Evolutionary conservation across 2,888 invertebrate genomes (phyloP), one percentile per base, ranked within the genome.

Genomic region (Herminia tarsipennalis): DNA sequence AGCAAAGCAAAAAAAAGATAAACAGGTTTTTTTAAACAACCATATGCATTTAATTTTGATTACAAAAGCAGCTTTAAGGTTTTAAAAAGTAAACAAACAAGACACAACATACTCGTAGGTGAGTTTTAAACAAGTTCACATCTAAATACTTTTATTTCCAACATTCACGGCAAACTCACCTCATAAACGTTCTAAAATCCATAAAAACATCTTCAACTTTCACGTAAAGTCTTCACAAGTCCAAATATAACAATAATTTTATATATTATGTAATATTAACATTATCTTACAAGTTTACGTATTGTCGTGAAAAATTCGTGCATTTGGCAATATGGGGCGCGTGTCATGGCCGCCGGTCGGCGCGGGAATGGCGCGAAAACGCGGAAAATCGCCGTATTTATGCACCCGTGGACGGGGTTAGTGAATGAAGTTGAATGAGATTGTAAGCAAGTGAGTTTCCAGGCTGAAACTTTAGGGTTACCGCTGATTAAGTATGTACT

Each of bases 281-380:
- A 43, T 47, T 36, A 43, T 41, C 52, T 61, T 49, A 37, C 17
- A 57, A 55, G 42, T 60, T 56, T 71, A 46, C 10, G 38, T 51
- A 53, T 58, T 62, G 54, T 65, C 58, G 60, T 45, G 46, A 60
- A 57, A 57, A 67, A 61, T 65, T 57, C 56, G 63, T 47, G 37
- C 33, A 27, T 34, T 52, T 41, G 43, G 10, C 45, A 63, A 67
- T 17, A 62, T 51, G 47, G 45, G 42, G 33, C 70, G 65, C 46
- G 57, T 53, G 58, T 53, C 70, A 74, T 67, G 66, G 64, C 70
- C 60, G 76, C 59, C 59, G 64, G 37, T 60, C 61, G 64, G 43
- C 66, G 68, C 64, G 66, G 56, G 75, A 86, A 81, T 87, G 84
- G 78, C 83, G 78, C 72, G 80, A 81, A 84, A 77, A 60, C 34